These are phyloP conservation scores for Bucorvus abyssinicus DNA, from an alignment of 2,797 vertebrate species.

Conservation along the genomic window DNA sequence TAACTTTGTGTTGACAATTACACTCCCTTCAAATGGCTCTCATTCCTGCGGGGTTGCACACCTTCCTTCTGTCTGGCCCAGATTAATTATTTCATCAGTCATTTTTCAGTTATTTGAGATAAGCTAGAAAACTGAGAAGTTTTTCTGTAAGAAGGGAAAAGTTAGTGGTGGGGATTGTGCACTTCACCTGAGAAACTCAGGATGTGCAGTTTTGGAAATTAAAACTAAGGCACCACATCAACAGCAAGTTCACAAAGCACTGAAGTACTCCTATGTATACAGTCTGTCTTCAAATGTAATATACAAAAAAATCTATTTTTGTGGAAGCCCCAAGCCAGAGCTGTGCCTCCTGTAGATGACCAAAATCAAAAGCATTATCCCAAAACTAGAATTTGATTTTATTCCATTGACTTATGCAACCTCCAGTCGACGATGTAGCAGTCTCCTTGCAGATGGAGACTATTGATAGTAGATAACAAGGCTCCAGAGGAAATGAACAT, in stretches of 20 bases:
- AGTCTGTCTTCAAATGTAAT: neutral
- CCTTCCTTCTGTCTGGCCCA: neutral
- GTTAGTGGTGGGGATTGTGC: neutral
- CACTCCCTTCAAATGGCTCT: neutral
- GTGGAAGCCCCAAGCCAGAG: neutral
- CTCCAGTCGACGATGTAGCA: neutral
- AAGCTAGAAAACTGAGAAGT: neutral
- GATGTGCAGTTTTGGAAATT: neutral
- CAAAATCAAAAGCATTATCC: neutral
- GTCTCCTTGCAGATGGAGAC: neutral
- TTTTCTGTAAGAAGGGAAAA: neutral
- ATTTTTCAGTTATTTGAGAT: neutral
- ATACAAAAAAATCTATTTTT: neutral
- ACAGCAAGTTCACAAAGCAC: neutral
- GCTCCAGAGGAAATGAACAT: neutral
- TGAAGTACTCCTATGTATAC: neutral
- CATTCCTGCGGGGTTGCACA: neutral
- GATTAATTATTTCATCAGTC: neutral
- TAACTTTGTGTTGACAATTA: neutral
- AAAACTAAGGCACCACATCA: neutral
- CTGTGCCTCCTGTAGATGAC: neutral
- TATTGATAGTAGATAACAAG: neutral
- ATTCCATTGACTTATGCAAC: neutral
- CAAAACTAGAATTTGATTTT: neutral
- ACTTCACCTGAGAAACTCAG: neutral